Conservation (phyloP, 2,113 vertebrate species). For the Myocastor coypus region DNA sequence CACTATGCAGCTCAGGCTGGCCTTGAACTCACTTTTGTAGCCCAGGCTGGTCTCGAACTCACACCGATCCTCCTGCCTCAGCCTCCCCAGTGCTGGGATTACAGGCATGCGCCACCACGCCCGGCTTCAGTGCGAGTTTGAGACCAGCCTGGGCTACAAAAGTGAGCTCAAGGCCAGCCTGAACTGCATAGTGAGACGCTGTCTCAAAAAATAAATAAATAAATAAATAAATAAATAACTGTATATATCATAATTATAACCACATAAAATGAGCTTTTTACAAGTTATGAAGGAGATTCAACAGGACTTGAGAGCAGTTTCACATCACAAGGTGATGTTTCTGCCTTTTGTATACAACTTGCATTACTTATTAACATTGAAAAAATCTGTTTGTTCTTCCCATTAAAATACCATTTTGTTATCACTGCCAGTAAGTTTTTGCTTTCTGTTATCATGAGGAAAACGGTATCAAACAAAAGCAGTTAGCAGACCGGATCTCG, state of each 20-base stretch:
- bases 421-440: neutral
- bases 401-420: slow-evolving; percentile 32
- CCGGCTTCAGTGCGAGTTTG: too few species aligned
- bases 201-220: too few species aligned
- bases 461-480: neutral
- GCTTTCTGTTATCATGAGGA: neutral
- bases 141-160: too few species aligned
- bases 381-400: slow-evolving; percentile 9
- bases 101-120: too few species aligned
- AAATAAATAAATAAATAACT: neutral
- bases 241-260: neutral
- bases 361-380: neutral
- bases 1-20: too few species aligned
- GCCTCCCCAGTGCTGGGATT: too few species aligned
- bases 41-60: too few species aligned
- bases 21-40: too few species aligned
- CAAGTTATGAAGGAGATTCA: slow-evolving; percentile 37
- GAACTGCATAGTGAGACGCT: too few species aligned
- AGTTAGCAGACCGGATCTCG: neutral
- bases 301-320: neutral
- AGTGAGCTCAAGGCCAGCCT: too few species aligned
- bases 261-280: slow-evolving; percentile 32
- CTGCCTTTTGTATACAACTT: slow-evolving; percentile 17
- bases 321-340: neutral
- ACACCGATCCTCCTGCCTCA: too few species aligned